Conservation (phyloP, 2,113 vertebrate species). For the Podilymbus podiceps region DNA sequence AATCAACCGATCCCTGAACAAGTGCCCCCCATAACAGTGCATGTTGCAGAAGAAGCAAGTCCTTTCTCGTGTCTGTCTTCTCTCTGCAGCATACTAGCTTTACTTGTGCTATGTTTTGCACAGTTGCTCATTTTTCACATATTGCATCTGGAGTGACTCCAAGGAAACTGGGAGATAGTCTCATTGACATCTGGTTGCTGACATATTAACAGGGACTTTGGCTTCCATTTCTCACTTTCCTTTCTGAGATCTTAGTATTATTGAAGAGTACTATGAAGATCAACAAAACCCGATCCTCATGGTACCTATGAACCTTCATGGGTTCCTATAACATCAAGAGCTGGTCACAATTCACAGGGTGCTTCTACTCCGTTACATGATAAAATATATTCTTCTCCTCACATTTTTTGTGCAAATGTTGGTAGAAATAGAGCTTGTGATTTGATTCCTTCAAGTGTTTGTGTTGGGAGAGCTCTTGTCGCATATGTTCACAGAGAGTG, state of each 20-base stretch:
- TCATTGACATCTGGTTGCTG: neutral
- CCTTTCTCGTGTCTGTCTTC: neutral
- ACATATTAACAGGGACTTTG: neutral
- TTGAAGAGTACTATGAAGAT: neutral
- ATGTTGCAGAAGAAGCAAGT: neutral
- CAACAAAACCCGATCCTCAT: neutral
- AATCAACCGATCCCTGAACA: neutral
- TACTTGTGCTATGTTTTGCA: neutral
- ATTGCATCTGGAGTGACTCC: neutral
- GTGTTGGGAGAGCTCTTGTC: slow-evolving; percentile 55
- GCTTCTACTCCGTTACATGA: neutral
- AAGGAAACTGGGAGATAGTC: neutral
- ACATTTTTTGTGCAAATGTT: neutral
- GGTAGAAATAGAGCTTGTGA: slow-evolving; percentile 21
- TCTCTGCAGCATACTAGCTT: neutral
- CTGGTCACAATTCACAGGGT: neutral
- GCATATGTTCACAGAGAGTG: slow-evolving; percentile 52
- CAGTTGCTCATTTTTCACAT: neutral
- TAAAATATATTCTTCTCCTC: neutral
- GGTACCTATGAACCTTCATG: no score
- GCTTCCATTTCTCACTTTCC: neutral
- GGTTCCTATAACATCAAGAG: neutral
- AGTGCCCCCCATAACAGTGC: fast-evolving
- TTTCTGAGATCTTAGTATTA: neutral
- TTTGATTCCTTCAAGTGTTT: slow-evolving; percentile 60